Evolutionary conservation across 1,140 invertebrate species (phyloP).

Genomic region (Vanessa atalanta): DNA sequence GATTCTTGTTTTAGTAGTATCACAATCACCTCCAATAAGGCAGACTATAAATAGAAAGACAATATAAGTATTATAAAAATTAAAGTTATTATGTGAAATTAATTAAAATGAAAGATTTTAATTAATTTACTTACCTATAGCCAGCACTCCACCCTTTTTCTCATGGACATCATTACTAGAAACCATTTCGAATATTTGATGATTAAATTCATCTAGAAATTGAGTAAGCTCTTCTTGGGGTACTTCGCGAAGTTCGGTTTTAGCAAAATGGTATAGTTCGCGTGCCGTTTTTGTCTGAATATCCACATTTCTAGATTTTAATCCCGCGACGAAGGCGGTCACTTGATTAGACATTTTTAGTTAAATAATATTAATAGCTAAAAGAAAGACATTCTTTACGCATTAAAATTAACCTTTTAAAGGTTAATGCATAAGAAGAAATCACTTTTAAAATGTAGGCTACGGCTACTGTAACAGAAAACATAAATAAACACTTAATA

Average conservation of each 20-base stretch:
- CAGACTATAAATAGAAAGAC: constrained; percentile 84
- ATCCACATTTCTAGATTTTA: constrained; percentile 95
- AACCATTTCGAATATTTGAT: constrained; percentile 98
- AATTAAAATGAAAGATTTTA: no score
- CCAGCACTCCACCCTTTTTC: constrained; percentile 96
- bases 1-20: constrained; percentile 93
- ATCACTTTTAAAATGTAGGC: not conserved
- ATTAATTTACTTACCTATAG: constrained; percentile 86
- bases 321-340: constrained; percentile 90
- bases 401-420: constrained; percentile 2
- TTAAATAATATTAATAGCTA: constrained; percentile 10
- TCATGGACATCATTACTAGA: constrained; percentile 95
- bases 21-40: constrained; percentile 94
- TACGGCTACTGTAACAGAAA: no score
- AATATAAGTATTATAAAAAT: constrained; percentile 12
- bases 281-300: constrained; percentile 90
- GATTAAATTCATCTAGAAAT: constrained; percentile 97
- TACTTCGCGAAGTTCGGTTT: constrained; percentile 94
- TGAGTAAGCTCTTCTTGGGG: constrained; percentile 93
- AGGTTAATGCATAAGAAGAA: not conserved
- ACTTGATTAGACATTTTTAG: constrained; percentile 80
- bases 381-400: not conserved
- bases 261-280: constrained; percentile 94
- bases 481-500: constrained; percentile 15
- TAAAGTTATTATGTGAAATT: constrained; percentile 31